These are phyloP conservation scores for Chelidonichthys spinosus DNA, from an alignment of 2,797 vertebrate species.

Conservation along the genomic window DNA sequence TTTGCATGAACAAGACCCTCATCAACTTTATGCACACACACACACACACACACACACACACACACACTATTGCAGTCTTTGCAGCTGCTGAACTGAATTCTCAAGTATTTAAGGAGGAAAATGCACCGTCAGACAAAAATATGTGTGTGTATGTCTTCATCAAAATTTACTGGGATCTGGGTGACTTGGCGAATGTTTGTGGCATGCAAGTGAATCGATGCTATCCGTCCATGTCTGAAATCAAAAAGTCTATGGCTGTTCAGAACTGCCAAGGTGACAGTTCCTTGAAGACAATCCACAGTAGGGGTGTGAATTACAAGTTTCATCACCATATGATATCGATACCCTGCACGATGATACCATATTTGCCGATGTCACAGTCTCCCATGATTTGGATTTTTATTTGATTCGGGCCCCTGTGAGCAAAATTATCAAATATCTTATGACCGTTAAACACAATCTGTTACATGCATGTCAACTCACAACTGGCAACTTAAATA, in stretches of 20 bases:
- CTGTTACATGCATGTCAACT: neutral
- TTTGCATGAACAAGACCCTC: conserved; percentile 41
- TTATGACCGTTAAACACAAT: neutral
- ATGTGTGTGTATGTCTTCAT: neutral
- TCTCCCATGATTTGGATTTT: too few relatives aligned
- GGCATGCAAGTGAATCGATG: too few relatives aligned
- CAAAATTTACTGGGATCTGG: too few relatives aligned
- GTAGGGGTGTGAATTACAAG: too few relatives aligned
- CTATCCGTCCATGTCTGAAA: neutral
- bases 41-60: conserved; percentile 8
- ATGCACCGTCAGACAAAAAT: too few relatives aligned
- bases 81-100: neutral
- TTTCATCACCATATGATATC: too few relatives aligned
- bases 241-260: neutral
- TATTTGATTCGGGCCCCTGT: too few relatives aligned
- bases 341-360: too few relatives aligned
- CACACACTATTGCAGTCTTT: neutral
- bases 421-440: neutral
- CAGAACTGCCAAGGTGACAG: neutral
- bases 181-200: too few relatives aligned
- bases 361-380: too few relatives aligned
- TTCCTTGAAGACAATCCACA: neutral
- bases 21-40: conserved; percentile 34
- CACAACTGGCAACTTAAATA: neutral
- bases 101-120: too few relatives aligned